A percentile compares a stretch with the other conserved stretches of the same genome.
Evolutionary conservation across 1,140 invertebrate species (phyloP).

Genomic region (Parapsyche elsis): DNA sequence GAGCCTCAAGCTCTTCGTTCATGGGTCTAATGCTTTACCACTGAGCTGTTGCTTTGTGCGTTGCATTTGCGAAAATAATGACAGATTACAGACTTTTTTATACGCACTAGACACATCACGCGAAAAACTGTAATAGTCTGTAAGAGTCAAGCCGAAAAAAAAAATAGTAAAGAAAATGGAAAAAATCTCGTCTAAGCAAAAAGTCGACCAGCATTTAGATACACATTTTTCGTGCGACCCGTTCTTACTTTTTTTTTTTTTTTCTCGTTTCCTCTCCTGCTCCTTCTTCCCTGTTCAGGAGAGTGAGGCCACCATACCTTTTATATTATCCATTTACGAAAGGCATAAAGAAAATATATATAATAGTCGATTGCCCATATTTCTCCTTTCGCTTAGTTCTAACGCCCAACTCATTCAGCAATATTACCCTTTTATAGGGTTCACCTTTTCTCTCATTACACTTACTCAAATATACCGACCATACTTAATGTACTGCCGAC

Average conservation of each 20-base stretch:
- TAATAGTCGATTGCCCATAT: conserved; percentile 47
- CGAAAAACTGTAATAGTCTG: background rate
- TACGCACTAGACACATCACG: background rate
- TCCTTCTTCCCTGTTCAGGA: background rate
- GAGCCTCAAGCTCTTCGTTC: too few species aligned
- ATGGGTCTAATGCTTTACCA: too few species aligned
- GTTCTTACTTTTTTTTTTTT: conserved; percentile 8
- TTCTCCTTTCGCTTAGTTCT: conserved; percentile 44
- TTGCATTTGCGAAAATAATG: background rate
- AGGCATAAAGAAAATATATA: conserved; percentile 45
- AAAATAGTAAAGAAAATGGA: conserved; percentile 9
- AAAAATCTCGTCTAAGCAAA: conserved; percentile 41
- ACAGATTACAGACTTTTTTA: background rate
- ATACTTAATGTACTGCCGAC: conserved; percentile 16
- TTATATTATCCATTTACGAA: conserved; percentile 47
- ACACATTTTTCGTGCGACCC: conserved; percentile 38
- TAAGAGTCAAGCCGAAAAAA: conserved; percentile 3
- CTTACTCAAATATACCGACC: conserved; percentile 42
- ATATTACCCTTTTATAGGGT: conserved; percentile 45
- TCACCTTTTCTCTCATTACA: conserved; percentile 47
- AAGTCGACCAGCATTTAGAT: conserved; percentile 43
- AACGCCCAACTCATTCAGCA: conserved; percentile 43
- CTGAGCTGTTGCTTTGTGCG: too few species aligned
- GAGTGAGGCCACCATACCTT: conserved; percentile 25
- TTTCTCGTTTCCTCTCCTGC: background rate